phyloP scores from a whole-genome alignment of 2,888 invertebrate genomes.

The Catocala fraxini region DNA sequence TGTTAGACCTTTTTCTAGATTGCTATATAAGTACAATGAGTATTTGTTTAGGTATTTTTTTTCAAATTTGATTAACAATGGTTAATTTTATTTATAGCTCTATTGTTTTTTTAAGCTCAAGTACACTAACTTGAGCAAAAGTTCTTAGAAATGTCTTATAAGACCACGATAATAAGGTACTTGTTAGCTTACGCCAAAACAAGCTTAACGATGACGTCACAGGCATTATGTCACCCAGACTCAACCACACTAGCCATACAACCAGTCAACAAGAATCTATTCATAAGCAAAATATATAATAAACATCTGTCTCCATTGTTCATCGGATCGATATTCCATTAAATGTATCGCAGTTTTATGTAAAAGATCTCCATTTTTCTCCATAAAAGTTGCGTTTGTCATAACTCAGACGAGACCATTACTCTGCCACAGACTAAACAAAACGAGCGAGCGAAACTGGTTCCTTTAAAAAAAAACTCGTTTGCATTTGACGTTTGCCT shows the following conservation, averaged over 20 bases:
- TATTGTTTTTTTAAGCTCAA: too few relatives aligned
- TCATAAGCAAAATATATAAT: not conserved
- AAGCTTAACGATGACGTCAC: conserved; percentile 1
- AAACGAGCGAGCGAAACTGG: conserved; percentile 73
- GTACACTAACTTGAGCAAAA: not conserved
- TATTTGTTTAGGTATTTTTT: too few relatives aligned
- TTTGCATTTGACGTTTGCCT: conserved; percentile 84
- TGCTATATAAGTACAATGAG: too few relatives aligned
- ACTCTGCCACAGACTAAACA: conserved; percentile 64
- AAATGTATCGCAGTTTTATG: conserved; percentile 14
- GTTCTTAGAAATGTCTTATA: not conserved
- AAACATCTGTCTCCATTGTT: not conserved
- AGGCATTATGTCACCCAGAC: not conserved
- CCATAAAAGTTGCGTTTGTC: conserved; percentile 39
- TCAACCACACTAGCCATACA: too few relatives aligned
- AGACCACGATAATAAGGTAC: too few relatives aligned
- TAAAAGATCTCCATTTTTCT: conserved; percentile 20
- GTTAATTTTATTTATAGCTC: too few relatives aligned
- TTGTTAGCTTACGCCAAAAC: too few relatives aligned
- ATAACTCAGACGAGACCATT: conserved; percentile 62
- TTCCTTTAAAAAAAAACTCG: conserved; percentile 71
- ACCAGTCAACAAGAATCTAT: not conserved
- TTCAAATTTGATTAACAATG: too few relatives aligned
- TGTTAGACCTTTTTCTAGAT: too few relatives aligned
- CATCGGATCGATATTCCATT: conserved; percentile 18